Percentiles rank a stretch among this genome's conserved stretches.
These are phyloP conservation scores for Petrocephalus sullivani DNA, from an alignment of 2,797 vertebrate species.

Conservation along the genomic window DNA sequence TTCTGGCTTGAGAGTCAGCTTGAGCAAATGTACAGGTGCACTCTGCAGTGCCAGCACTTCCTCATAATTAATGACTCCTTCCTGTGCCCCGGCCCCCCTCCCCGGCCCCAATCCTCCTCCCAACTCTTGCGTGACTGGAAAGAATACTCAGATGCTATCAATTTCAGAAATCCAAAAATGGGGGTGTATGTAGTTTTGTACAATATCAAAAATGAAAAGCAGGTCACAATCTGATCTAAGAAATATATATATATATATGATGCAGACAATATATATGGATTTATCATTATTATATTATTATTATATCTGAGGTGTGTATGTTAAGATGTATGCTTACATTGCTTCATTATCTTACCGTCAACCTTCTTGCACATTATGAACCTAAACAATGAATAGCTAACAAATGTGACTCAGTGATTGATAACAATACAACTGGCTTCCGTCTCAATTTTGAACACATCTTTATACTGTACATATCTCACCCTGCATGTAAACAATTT, in stretches of 20 bases:
- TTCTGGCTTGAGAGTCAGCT: conserved; percentile 47
- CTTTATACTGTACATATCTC: neutral
- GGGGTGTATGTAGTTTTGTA: neutral
- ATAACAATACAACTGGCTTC: neutral
- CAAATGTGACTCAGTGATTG: neutral
- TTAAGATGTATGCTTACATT: neutral
- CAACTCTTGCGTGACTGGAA: conserved; percentile 29
- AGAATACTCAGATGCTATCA: conserved; percentile 31
- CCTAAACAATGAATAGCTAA: neutral
- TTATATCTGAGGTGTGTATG: neutral
- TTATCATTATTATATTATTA: neutral
- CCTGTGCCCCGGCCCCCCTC: conserved; percentile 20
- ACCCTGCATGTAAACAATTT: neutral
- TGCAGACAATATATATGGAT: neutral
- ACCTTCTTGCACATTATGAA: conserved; percentile 1
- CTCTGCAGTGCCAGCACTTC: conserved; percentile 55
- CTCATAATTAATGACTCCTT: conserved; percentile 59
- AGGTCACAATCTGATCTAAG: neutral
- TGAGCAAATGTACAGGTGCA: conserved; percentile 56
- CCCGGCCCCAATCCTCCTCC: conserved; percentile 13
- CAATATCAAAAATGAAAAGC: conserved; percentile 1
- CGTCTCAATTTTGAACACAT: neutral
- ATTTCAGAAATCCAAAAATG: conserved; percentile 24
- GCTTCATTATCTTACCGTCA: neutral
- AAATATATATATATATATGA: neutral